Percentiles rank a stretch among this genome's conserved stretches.
These are phyloP conservation scores for Isoperla grammatica DNA, from an alignment of 2,888 invertebrate species.

Conservation along the genomic window DNA sequence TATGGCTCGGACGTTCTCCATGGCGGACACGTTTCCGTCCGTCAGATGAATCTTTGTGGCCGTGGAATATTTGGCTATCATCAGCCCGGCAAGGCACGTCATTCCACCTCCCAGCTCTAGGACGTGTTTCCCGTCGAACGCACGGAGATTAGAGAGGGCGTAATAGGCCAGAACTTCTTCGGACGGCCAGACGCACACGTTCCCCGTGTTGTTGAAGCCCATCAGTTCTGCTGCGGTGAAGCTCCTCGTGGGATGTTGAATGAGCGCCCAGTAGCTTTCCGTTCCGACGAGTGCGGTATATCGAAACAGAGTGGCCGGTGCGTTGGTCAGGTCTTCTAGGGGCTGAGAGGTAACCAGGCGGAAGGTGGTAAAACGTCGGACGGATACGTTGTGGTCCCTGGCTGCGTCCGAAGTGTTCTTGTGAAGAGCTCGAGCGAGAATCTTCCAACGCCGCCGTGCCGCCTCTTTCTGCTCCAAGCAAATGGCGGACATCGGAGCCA, in stretches of 20 bases:
- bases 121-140: slow-evolving; percentile 61
- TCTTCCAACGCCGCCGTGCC: slow-evolving; percentile 63
- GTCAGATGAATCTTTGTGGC: slow-evolving; percentile 62
- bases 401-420: slow-evolving; percentile 19
- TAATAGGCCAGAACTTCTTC: slow-evolving; percentile 69
- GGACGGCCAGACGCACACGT: slow-evolving; percentile 74
- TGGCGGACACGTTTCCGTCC: slow-evolving; percentile 71
- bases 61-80: slow-evolving; percentile 61
- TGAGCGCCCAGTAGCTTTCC: slow-evolving; percentile 50
- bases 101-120: slow-evolving; percentile 80
- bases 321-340: slow-evolving; percentile 11
- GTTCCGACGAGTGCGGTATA: slow-evolving; percentile 50
- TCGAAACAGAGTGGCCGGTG: slow-evolving; percentile 50
- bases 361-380: slow-evolving; percentile 55
- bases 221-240: slow-evolving; percentile 65
- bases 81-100: slow-evolving; percentile 73
- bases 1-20: slow-evolving; percentile 64
- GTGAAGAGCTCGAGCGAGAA: slow-evolving; percentile 58
- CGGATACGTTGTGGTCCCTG: slow-evolving; percentile 49
- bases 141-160: slow-evolving; percentile 55
- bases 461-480: slow-evolving; percentile 39
- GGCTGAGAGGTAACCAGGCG: slow-evolving; percentile 49
- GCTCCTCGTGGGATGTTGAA: slow-evolving; percentile 55
- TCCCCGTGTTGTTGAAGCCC: slow-evolving; percentile 79
- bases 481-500: slow-evolving; percentile 12